phyloP scores from a whole-genome alignment of 1,140 invertebrate genomes.

The Lasioglossum albipes region DNA sequence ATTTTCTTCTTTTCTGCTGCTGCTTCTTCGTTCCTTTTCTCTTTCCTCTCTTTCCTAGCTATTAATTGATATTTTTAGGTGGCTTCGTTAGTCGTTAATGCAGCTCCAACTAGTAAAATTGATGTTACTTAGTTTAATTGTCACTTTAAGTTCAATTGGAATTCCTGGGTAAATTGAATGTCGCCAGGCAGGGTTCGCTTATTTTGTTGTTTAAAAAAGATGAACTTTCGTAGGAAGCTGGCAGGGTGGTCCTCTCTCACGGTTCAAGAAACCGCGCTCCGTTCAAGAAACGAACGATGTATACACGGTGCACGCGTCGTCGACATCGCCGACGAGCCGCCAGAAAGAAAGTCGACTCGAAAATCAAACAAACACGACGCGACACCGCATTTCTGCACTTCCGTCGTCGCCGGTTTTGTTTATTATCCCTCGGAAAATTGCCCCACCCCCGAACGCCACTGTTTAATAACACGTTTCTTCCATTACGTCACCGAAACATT shows the following conservation, averaged over 20 bases:
- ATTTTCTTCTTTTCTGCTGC: too few relatives aligned
- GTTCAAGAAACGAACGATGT: slow-evolving; percentile 15
- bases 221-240: slow-evolving; percentile 1
- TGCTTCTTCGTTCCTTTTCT: too few relatives aligned
- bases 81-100: too few relatives aligned
- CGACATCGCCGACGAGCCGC: slow-evolving; percentile 13
- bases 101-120: too few relatives aligned
- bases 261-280: slow-evolving; percentile 25
- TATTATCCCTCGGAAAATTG: slow-evolving; percentile 26
- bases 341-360: slow-evolving; percentile 49
- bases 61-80: too few relatives aligned
- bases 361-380: slow-evolving; percentile 55
- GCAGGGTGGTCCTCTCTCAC: slow-evolving; percentile 55
- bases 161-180: too few relatives aligned
- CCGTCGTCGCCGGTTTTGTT: slow-evolving; percentile 43
- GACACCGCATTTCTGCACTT: slow-evolving; percentile 48
- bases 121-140: too few relatives aligned
- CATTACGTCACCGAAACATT: not conserved
- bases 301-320: slow-evolving; percentile 35
- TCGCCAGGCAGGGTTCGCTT: too few relatives aligned
- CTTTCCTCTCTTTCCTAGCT: too few relatives aligned
- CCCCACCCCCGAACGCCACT: not conserved
- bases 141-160: too few relatives aligned
- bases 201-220: not conserved
- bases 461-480: not conserved